Percentiles rank a stretch among this genome's conserved stretches.
These are phyloP conservation scores for Nixonia krombeini DNA, from an alignment of 1,140 invertebrate genomes.

Conservation along the genomic window DNA sequence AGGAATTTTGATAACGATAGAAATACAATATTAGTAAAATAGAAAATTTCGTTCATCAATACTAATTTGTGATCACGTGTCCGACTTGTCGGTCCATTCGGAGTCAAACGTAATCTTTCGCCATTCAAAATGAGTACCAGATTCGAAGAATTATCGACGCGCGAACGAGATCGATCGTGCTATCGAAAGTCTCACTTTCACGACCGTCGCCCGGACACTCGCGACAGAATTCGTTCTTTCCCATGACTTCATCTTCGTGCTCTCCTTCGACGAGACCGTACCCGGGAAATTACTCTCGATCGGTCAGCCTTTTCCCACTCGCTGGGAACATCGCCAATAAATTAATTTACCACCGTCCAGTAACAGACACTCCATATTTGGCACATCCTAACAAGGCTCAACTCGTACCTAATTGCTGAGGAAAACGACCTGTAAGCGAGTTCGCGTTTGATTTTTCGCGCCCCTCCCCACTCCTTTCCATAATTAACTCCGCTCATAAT, in stretches of 20 bases:
- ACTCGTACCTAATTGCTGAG: slow-evolving; percentile 39
- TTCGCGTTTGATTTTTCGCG: slow-evolving; percentile 11
- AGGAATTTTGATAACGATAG: no score
- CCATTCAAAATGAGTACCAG: slow-evolving; percentile 25
- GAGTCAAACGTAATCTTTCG: no score
- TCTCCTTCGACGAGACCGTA: slow-evolving; percentile 1
- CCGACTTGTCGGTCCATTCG: no score
- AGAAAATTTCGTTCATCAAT: no score
- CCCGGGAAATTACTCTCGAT: slow-evolving; percentile 38
- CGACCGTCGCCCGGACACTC: slow-evolving; percentile 14
- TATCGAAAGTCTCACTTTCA: slow-evolving; percentile 10
- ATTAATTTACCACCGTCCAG: slow-evolving; percentile 46
- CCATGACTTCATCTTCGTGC: neutral
- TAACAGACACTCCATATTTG: slow-evolving; percentile 30
- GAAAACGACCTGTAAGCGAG: slow-evolving; percentile 9
- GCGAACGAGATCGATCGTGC: slow-evolving; percentile 26
- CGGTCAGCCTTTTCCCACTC: slow-evolving; percentile 27
- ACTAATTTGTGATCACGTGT: no score
- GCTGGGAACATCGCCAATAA: slow-evolving; percentile 32
- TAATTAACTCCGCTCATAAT: no score
- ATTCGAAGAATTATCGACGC: slow-evolving; percentile 42
- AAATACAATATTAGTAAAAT: no score
- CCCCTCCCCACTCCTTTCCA: no score
- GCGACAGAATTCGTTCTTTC: neutral
- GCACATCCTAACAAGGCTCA: slow-evolving; percentile 35